A percentile compares a stretch with the other conserved stretches of the same genome.
Evolutionary conservation across 2,113 vertebrate species (phyloP).

Genomic region (Carettochelys insculpta): DNA sequence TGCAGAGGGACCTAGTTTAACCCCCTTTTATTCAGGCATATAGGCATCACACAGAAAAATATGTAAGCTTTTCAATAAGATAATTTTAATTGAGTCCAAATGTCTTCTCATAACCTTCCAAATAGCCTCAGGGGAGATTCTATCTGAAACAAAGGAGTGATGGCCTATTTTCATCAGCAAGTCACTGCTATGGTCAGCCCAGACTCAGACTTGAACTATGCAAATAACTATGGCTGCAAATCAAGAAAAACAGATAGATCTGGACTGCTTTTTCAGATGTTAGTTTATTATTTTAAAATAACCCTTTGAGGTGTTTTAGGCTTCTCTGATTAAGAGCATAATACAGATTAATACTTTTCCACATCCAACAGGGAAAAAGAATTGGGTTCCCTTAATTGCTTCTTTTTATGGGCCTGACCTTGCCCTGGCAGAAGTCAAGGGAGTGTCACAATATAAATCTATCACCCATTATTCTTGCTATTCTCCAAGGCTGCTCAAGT

Average conservation of each 20-base stretch:
- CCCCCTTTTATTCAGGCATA: slow-evolving; percentile 3
- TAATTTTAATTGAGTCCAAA: slow-evolving; percentile 20
- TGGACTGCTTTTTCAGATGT: background rate
- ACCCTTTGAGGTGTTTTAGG: background rate
- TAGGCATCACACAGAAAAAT: slow-evolving; percentile 10
- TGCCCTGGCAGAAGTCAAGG: background rate
- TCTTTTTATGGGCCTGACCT: background rate
- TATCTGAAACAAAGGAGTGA: background rate
- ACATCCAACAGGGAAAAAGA: background rate
- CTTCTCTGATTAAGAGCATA: slow-evolving; percentile 18
- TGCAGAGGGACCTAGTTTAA: slow-evolving; percentile 17
- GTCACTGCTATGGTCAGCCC: background rate
- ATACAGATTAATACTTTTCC: background rate
- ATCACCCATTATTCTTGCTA: background rate
- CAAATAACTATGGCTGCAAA: background rate
- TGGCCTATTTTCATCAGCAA: slow-evolving; percentile 8
- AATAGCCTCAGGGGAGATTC: background rate
- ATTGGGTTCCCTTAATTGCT: slow-evolving; percentile 4
- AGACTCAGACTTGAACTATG: background rate
- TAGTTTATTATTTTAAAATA: no score
- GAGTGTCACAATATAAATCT: background rate
- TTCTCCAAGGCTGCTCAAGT: background rate
- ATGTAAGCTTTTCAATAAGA: background rate
- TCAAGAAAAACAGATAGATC: slow-evolving; percentile 11
- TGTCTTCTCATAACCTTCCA: slow-evolving; percentile 17